Evolutionary conservation across 1,140 invertebrate species (phyloP), one percentile per base, ranked within the genome.

Genomic region (Holcopasites calliopsidis): DNA sequence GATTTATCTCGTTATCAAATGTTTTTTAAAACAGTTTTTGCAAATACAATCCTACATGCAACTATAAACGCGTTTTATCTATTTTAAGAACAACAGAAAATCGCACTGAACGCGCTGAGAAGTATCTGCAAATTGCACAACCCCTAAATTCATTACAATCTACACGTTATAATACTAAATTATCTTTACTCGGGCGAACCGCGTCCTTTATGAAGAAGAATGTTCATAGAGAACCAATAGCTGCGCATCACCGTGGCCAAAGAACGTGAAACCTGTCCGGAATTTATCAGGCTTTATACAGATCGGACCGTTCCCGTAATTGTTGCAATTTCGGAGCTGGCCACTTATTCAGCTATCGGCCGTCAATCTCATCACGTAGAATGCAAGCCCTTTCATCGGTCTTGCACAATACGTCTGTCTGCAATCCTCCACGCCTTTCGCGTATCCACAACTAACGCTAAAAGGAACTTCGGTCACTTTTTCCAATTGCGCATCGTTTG

Each of bases 261-360:
- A 49, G 54, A 61, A 71, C 28, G 42, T 71, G 49, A 71, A 71
- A 71, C 55, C 42, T 61, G 42, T 5, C 55, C 21, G 55, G 60
- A 61, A 71, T 71, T 71, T 71, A 71, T 71, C 50, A 68, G 50
- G 38, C 50, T 68, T 68, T 68, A 68, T 21, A 54, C 65, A 35
- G 11, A 31, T 55, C 50, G 33, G 50, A 28, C 42, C 65, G 50
- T 68, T 55, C 38, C 38, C 40, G 55, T 28, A 49, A 38, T 31
- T 11, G 21, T 68, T 31, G 65, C 49, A 68, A 68, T 68, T 68
- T 55, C 65, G 2, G 38, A 55, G 50, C 55, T 68, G 55, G 35
- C 18, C 38, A 26, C 49, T 68, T 68, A 68, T 68, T 50, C 54
- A 38, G n/a, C 38, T 42, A 40, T 13, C 35, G 26, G n/a, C 3